phyloP scores from a whole-genome alignment of 2,888 invertebrate genomes.

The Scaptomyza polygonia region DNA sequence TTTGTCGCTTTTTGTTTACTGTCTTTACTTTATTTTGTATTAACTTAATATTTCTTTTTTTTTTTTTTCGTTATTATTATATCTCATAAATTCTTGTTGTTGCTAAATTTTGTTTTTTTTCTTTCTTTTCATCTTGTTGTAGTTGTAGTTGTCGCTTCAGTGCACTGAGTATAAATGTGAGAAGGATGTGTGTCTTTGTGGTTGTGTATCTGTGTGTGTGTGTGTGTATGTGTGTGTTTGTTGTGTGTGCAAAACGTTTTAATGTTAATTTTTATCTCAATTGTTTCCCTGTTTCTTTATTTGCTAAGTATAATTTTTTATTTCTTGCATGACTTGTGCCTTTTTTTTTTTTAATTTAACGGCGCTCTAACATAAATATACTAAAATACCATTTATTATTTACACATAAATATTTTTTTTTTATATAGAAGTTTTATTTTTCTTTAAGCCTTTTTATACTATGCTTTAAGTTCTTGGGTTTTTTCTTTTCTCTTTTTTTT shows the following conservation, averaged over 20 bases:
- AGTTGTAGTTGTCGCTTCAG: conserved; percentile 28
- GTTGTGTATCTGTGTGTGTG: conserved; percentile 21
- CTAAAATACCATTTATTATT: conserved; percentile 70
- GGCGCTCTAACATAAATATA: conserved; percentile 73
- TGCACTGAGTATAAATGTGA: conserved; percentile 41
- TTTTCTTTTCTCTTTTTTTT: conserved; percentile 23
- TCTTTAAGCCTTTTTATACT: conserved; percentile 53
- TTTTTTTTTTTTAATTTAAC: conserved; percentile 59
- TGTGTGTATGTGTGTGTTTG: conserved; percentile 28
- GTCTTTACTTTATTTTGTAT: conserved; percentile 55
- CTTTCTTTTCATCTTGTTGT: conserved; percentile 41
- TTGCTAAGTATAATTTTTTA: conserved; percentile 67
- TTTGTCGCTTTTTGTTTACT: conserved; percentile 47
- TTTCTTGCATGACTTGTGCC: conserved; percentile 46
- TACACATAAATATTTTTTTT: conserved; percentile 64
- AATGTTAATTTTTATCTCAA: conserved; percentile 79
- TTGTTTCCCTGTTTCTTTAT: conserved; percentile 82
- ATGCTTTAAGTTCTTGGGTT: conserved; percentile 41
- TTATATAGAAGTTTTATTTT: conserved; percentile 19
- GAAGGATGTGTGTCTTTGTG: conserved; percentile 36
- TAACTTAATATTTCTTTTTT: conserved; percentile 64
- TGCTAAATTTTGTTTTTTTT: conserved; percentile 77
- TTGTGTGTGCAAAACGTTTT: conserved; percentile 70
- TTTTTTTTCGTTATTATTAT: conserved; percentile 70
- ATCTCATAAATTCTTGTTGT: conserved; percentile 80